phyloP scores from a whole-genome alignment of 1,140 invertebrate genomes.

The Fopius arisanus region DNA sequence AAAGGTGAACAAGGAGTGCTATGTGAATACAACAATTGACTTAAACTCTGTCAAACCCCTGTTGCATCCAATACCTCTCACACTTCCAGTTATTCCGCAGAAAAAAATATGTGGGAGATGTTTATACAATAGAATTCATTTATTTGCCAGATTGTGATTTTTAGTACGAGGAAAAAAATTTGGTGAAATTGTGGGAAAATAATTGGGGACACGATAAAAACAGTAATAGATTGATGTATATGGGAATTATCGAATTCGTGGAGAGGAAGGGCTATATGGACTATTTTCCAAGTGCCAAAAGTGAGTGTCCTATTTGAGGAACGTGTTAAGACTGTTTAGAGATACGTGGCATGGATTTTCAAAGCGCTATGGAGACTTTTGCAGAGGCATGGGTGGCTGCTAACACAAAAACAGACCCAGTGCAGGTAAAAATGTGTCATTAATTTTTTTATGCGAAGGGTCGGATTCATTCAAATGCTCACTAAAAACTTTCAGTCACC shows the following conservation, averaged over 20 bases:
- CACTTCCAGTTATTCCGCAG: neutral
- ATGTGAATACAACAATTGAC: neutral
- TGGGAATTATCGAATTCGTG: neutral
- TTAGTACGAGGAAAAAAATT: neutral
- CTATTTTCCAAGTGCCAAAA: neutral
- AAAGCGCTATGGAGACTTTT: conserved; percentile 96
- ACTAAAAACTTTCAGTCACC: too few relatives aligned
- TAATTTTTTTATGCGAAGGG: neutral
- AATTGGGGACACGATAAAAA: neutral
- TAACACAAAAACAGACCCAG: conserved; percentile 75
- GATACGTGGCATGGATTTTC: conserved; percentile 85
- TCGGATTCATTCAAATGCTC: too few relatives aligned
- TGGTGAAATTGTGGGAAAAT: neutral
- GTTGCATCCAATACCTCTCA: neutral
- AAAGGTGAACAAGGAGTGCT: conserved; percentile 11
- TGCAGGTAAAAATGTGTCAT: conserved; percentile 58
- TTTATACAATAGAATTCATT: too few relatives aligned
- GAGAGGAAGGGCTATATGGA: neutral
- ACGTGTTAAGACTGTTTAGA: neutral
- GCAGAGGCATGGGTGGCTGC: conserved; percentile 95
- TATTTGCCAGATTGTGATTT: neutral
- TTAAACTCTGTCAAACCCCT: neutral
- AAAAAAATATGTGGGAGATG: too few relatives aligned
- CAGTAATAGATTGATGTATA: neutral
- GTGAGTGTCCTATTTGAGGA: neutral